Evolutionary conservation across 2,113 vertebrate genomes (phyloP).

Genomic region (Ahaetulla prasina): DNA sequence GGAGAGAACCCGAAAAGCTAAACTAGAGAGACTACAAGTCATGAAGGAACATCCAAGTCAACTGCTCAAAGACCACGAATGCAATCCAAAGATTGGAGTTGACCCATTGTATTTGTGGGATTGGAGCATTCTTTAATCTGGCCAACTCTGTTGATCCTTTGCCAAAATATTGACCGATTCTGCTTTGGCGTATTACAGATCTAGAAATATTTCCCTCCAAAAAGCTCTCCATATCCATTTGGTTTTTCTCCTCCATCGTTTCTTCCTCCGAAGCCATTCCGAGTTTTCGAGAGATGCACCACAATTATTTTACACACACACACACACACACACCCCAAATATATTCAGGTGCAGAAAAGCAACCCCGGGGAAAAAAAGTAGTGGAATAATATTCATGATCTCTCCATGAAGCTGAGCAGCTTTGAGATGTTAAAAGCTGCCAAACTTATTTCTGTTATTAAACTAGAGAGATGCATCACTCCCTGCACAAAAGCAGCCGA

Average conservation of each 20-base stretch:
- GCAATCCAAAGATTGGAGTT: neutral
- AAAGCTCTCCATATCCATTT: neutral
- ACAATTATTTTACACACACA: constrained; percentile 16
- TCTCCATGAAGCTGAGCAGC: neutral
- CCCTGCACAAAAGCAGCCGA: constrained; percentile 13
- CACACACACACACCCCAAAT: constrained; percentile 25
- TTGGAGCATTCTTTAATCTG: neutral
- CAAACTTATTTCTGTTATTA: constrained; percentile 13
- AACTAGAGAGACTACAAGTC: neutral
- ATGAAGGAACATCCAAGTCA: neutral
- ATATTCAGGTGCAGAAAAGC: constrained; percentile 31
- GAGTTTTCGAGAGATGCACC: neutral
- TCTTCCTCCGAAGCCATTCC: neutral
- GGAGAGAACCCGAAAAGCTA: neutral
- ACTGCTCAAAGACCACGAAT: neutral
- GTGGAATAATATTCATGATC: constrained; percentile 26
- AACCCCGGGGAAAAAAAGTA: constrained; percentile 14
- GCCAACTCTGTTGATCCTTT: neutral
- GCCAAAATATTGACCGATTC: neutral
- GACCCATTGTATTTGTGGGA: neutral
- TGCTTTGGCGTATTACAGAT: neutral
- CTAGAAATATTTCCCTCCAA: neutral
- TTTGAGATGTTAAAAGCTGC: constrained; percentile 24
- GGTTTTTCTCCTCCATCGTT: neutral
- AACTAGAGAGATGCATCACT: constrained; percentile 4